Base-by-base conservation (phyloP, 1,140 invertebrate species). In the Ericerus pela region DNA sequence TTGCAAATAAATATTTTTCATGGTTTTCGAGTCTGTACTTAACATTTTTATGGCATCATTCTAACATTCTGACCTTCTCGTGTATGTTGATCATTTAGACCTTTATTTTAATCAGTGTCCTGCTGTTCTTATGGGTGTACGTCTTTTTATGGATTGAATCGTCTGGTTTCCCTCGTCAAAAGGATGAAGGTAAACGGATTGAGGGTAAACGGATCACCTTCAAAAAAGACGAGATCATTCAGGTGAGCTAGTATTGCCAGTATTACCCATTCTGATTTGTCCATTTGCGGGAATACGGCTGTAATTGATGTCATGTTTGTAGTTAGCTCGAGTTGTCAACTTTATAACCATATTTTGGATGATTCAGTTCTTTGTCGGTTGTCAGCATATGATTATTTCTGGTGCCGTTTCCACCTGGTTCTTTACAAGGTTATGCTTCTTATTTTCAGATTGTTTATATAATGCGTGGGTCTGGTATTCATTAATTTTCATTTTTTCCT, bases 391-490 rank as follows among this genome's bases (percentile, higher is more conserved):
- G 68, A 73, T 85, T 0, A 78, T 88, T 37, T 81, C 81, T 33
- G 81, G 81, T n/a, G 75, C 82, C 27, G 79, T 88, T 8, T 73
- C 80, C 0, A 72, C 70, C 11, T 89, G 85, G 84, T 88, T 81
- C 64, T 89, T 87, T 62, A 78, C 78, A 22, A 47, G 41, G 41
- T 47, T 79, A 81, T 83, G n/a, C n/a, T n/a, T n/a, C n/a, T n/a
- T n/a, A n/a, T n/a, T n/a, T n/a, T n/a, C 85, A 68, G 63, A 53
- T 58, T 54, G 54, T 58, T 47, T 30, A 51, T 59, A 56, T 29
- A 58, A 37, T 31, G 59, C 47, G 57, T 58, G 54, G 33, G 51
- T 58, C 28, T 58, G 59, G 53, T 47, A 56, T 55, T 60, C 53
- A 51, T 57, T 29, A 4, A 31, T 18, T 58, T 58, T 57, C 54